Conservation (phyloP, 2,113 vertebrate genomes). For the Sardina pilchardus region DNA sequence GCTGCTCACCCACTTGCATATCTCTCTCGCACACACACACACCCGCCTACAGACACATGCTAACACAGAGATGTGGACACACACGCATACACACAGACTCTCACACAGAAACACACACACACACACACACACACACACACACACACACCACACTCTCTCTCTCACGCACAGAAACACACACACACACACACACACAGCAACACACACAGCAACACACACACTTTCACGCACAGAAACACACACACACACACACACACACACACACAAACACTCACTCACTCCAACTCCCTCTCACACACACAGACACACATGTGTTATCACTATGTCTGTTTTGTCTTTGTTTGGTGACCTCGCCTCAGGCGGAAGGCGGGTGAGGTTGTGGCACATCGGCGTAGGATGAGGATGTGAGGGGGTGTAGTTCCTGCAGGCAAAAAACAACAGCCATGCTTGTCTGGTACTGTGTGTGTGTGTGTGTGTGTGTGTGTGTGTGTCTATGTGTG, state of each 20-base stretch:
- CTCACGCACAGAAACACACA: not conserved
- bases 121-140: slow-evolving; percentile 8
- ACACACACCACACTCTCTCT: not conserved
- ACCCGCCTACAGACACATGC: not conserved
- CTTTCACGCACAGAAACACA: not conserved
- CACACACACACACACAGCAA: not conserved
- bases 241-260: not conserved
- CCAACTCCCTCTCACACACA: not conserved
- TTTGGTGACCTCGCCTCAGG: no score
- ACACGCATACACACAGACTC: not conserved
- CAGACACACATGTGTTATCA: not conserved
- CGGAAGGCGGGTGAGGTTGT: no score
- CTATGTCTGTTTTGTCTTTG: not conserved
- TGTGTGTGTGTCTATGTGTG: not conserved
- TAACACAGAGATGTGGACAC: not conserved
- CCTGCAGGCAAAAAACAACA: not conserved
- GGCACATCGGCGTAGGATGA: no score
- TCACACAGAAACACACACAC: not conserved
- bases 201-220: not conserved
- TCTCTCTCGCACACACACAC: not conserved
- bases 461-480: slow-evolving; percentile 7
- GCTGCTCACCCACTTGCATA: not conserved
- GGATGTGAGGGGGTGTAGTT: no score
- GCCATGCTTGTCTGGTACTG: not conserved
- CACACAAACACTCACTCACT: not conserved